Evolutionary conservation across 2,888 invertebrate species (phyloP), one percentile per base, ranked within the genome.

Genomic region (Spodoptera littoralis): DNA sequence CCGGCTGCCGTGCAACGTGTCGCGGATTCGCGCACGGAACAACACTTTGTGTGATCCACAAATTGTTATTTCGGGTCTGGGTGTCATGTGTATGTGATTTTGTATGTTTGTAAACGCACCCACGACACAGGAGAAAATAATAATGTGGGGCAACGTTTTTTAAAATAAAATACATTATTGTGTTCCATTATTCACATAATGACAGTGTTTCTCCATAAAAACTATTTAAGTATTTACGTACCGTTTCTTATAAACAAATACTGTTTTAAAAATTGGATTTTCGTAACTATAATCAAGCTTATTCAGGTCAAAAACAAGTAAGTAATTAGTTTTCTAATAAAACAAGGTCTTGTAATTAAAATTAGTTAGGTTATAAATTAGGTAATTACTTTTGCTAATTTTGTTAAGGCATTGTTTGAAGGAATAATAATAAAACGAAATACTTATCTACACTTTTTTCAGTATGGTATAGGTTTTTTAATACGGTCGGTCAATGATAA

Each of bases 401-500:
- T 27, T 27, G 3, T 27, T 27, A 27, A 27, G 27, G 27, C 4
- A 4, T 27, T 27, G 27, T 27, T 27, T 27, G 27, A 4, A 27
- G 27, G 4, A 45, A 8, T 54, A 73, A 63, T 63, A 18, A 18
- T 45, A 62, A 73, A 44, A 47, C 18, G 18, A 18, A 18, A 18
- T 18, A n/a, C n/a, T n/a, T n/a, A 18, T 18, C 18, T 18, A 42
- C n/a, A 43, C 3, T 58, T 22, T 61, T 71, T 52, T 18, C 18
- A 18, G 18, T 18, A 18, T 18, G 43, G 18, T 18, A 3, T 9
- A 44, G 27, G 4, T 27, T 27, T 27, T 27, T 27, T 27, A 27
- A 27, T 27, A 27, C 27, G 27, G 27, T 27, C 27, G 2, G 2
- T 27, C 4, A 27, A 27, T 4, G 3, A 27, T 27, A 5, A 4